phyloP scores from a whole-genome alignment of 2,113 vertebrate genomes.

The Centropus bengalensis region DNA sequence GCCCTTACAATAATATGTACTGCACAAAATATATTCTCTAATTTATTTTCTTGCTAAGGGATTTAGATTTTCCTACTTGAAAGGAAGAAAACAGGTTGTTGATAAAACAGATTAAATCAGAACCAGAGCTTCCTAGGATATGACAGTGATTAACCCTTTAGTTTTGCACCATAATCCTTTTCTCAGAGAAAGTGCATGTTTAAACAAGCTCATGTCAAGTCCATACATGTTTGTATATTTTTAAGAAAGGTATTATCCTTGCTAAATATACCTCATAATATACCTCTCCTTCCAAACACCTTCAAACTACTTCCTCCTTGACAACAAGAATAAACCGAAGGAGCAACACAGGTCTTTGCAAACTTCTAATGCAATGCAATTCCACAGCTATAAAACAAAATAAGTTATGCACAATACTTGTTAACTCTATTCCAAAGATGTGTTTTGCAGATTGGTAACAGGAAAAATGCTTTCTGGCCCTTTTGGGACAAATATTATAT shows the following conservation, averaged over 20 bases:
- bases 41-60: background rate
- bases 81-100: background rate
- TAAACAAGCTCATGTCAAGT: background rate
- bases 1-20: background rate
- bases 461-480: background rate
- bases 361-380: background rate
- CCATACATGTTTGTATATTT: background rate
- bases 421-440: background rate
- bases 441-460: background rate
- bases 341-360: background rate
- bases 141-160: background rate
- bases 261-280: background rate
- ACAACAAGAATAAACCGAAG: background rate
- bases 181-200: background rate
- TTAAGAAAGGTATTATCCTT: background rate
- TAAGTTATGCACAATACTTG: accelerated
- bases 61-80: constrained; percentile 15
- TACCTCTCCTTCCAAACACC: background rate
- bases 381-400: background rate
- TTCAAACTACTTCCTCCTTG: background rate
- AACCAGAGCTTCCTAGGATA: background rate
- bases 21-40: background rate
- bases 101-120: background rate
- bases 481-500: background rate
- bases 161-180: background rate